phyloP scores from a whole-genome alignment of 2,888 invertebrate genomes.

The Endotricha flammealis region DNA sequence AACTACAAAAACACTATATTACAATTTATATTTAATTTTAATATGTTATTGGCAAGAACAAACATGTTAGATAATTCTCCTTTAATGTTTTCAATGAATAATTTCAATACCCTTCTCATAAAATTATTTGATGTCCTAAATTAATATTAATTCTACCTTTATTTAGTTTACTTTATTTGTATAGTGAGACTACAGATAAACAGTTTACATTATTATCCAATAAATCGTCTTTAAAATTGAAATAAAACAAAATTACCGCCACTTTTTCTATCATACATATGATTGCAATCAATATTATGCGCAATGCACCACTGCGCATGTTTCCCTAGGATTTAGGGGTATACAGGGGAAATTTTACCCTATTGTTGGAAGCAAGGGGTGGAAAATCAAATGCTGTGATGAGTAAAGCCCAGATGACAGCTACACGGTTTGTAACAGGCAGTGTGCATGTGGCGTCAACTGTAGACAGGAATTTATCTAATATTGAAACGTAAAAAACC shows the following conservation, averaged over 20 bases:
- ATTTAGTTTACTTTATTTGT: too few species aligned
- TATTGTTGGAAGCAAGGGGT: slow-evolving; percentile 16
- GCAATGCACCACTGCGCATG: slow-evolving; percentile 73
- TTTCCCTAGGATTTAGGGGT: slow-evolving; percentile 39
- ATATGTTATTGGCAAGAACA: too few species aligned
- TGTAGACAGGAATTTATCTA: slow-evolving; percentile 33
- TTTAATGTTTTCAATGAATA: too few species aligned
- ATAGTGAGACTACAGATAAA: too few species aligned
- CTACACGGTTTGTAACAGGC: slow-evolving; percentile 44
- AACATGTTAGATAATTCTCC: too few species aligned
- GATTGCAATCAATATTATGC: slow-evolving; percentile 72
- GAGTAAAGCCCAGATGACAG: slow-evolving; percentile 55
- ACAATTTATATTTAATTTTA: too few species aligned
- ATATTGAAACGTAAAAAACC: slow-evolving; percentile 16
- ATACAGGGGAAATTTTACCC: slow-evolving; percentile 24
- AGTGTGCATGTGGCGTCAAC: slow-evolving; percentile 55
- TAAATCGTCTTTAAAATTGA: slow-evolving; percentile 2
- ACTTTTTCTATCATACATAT: slow-evolving; percentile 55
- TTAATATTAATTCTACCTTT: too few species aligned
- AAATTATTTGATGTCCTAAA: too few species aligned
- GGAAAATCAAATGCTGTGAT: slow-evolving; percentile 13
- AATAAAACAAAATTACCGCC: slow-evolving; percentile 52
- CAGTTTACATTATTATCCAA: slow-evolving; percentile 2
- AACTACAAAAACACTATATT: too few species aligned
- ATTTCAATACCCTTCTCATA: too few species aligned